phyloP scores from a whole-genome alignment of 2,797 vertebrate genomes.

The Ataeniobius toweri region DNA sequence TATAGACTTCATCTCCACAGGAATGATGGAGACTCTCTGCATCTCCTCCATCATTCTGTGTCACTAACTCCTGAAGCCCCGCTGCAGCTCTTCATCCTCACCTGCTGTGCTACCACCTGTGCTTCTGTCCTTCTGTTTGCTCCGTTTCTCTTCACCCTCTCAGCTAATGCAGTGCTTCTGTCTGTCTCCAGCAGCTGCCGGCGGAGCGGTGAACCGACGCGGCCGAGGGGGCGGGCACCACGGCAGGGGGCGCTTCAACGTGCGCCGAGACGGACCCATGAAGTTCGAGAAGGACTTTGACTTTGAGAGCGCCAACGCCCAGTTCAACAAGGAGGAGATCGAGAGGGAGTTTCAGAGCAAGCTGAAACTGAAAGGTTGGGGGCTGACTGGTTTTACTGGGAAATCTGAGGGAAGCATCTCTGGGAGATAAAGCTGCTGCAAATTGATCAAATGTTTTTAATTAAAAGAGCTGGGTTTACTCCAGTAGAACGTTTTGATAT shows the following conservation, averaged over 20 bases:
- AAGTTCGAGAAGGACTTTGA: slow-evolving; percentile 99
- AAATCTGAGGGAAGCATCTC: background rate
- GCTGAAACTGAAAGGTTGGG: slow-evolving; percentile 92
- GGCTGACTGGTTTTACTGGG: background rate
- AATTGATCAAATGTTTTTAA: background rate
- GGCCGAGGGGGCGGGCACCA: slow-evolving; percentile 89
- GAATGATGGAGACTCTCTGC: slow-evolving; percentile 1
- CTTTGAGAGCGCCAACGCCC: slow-evolving; percentile 97
- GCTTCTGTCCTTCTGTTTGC: background rate
- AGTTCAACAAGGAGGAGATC: slow-evolving; percentile 98
- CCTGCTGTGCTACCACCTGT: background rate
- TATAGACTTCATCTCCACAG: slow-evolving; percentile 20
- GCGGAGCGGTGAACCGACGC: slow-evolving; percentile 81
- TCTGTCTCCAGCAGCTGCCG: slow-evolving; percentile 28
- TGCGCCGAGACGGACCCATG: slow-evolving; percentile 93
- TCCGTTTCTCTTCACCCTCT: too few relatives aligned
- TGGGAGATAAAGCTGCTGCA: background rate
- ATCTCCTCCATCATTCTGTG: slow-evolving; percentile 5
- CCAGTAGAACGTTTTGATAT: too few relatives aligned
- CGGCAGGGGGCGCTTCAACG: slow-evolving; percentile 89
- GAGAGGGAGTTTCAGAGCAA: slow-evolving; percentile 97
- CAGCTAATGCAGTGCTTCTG: background rate
- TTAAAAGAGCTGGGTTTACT: background rate
- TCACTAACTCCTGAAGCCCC: background rate
- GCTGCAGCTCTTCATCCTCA: background rate